These are phyloP conservation scores for Glyptemys insculpta DNA, from an alignment of 2,797 vertebrate species.

Conservation along the genomic window DNA sequence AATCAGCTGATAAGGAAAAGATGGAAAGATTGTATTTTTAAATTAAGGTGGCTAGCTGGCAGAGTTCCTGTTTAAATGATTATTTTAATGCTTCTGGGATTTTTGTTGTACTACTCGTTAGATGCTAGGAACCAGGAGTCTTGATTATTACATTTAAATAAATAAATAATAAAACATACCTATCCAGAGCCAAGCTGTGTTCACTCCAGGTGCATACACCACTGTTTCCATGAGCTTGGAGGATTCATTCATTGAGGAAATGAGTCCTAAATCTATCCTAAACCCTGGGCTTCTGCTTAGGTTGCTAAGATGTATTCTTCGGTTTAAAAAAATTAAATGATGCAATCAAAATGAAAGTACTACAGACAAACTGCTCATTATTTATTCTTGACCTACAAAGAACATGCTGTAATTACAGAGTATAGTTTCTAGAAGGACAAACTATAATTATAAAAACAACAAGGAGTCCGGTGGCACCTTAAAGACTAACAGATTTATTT, in stretches of 20 bases:
- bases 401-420: not conserved
- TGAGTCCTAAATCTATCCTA: not conserved
- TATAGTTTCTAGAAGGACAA: not conserved
- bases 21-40: not conserved
- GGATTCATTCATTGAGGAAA: fast-evolving
- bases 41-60: not conserved
- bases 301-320: not conserved
- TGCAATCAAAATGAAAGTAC: conserved; percentile 18
- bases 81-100: not conserved
- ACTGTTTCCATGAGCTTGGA: not conserved
- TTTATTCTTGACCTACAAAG: not conserved
- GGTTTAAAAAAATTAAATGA: not conserved
- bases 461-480: too few species aligned
- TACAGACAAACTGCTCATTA: conserved; percentile 42
- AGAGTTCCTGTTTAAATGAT: not conserved
- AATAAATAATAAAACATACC: conserved; percentile 12
- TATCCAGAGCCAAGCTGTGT: not conserved
- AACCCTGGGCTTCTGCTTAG: conserved; percentile 8
- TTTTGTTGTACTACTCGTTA: not conserved
- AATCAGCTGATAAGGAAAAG: not conserved
- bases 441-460: not conserved
- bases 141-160: not conserved
- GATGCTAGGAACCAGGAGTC: not conserved
- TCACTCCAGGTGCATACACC: not conserved
- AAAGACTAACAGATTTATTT: too few species aligned